A percentile compares a stretch with the other conserved stretches of the same genome.
Evolutionary conservation across 2,113 vertebrate species (phyloP).

Genomic region (Nothobranchius furzeri): DNA sequence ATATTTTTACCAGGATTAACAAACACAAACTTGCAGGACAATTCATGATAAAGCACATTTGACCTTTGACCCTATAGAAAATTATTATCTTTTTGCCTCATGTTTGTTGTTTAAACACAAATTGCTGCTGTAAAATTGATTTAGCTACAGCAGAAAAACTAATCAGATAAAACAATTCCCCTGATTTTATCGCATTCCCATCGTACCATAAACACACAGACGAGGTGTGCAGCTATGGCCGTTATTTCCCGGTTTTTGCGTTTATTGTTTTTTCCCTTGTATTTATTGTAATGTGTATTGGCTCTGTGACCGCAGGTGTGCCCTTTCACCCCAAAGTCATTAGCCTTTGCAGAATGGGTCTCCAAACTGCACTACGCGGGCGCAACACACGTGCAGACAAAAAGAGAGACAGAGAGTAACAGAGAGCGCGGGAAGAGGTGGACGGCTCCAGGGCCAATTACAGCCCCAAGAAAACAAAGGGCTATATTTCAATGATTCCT

Average conservation of each 20-base stretch:
- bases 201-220: constrained; percentile 10
- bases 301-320: constrained; percentile 71
- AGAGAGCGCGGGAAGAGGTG: constrained; percentile 57
- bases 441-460: constrained; percentile 76
- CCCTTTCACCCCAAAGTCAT: constrained; percentile 74
- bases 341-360: constrained; percentile 71
- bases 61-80: constrained; percentile 8
- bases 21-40: constrained; percentile 12
- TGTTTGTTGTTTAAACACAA: constrained; percentile 25
- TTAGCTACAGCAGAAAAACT: constrained; percentile 18
- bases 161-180: constrained; percentile 10
- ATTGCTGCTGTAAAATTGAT: constrained; percentile 14
- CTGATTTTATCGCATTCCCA: constrained; percentile 19
- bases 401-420: constrained; percentile 33
- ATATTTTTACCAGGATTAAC: neutral
- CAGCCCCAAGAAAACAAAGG: constrained; percentile 74
- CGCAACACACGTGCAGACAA: constrained; percentile 68
- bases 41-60: constrained; percentile 13
- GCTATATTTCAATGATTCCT: constrained; percentile 77
- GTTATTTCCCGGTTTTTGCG: constrained; percentile 67
- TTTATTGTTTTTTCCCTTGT: constrained; percentile 68
- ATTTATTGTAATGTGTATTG: constrained; percentile 72
- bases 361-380: constrained; percentile 63
- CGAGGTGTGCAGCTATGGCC: constrained; percentile 8
- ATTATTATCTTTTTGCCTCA: neutral